These are phyloP conservation scores for cattle (Bos taurus) DNA, from an alignment of 2,113 vertebrate species.

Conservation along the genomic window ARS-UCD2.0 NC_037343.1:75746001-75746500, in stretches of 20 bases:
- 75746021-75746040: background rate
- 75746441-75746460: background rate
- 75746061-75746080: background rate
- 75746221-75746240: background rate
- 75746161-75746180: background rate
- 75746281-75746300: too few species aligned
- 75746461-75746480: background rate
- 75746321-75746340: background rate
- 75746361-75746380: background rate
- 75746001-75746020: background rate
- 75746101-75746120: too few species aligned
- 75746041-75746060: accelerated
- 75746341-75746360: background rate
- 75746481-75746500: background rate
- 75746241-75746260: background rate
- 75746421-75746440: background rate
- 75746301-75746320: background rate
- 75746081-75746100: background rate
- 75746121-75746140: background rate
- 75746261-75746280: background rate
- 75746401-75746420: background rate
- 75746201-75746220: accelerated
- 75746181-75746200: background rate
- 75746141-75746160: background rate
- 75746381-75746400: background rate